Percentiles rank a stretch among this genome's conserved stretches.
phyloP scores from a whole-genome alignment of 2,797 vertebrate genomes.

The Glossophaga mutica region DNA sequence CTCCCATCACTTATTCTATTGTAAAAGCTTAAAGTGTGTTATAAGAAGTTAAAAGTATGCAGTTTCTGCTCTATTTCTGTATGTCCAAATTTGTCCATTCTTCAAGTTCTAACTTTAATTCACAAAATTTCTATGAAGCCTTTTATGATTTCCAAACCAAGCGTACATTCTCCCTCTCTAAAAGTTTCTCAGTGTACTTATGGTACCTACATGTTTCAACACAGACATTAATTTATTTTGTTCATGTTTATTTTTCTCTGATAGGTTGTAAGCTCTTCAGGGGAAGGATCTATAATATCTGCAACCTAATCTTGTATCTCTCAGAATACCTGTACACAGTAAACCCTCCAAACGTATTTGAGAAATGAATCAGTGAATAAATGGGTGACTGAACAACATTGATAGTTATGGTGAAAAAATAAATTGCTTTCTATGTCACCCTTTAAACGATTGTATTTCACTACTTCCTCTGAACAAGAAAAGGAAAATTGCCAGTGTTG shows the following conservation, averaged over 20 bases:
- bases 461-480: slow-evolving; percentile 49
- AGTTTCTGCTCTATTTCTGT: not conserved
- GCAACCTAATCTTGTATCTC: not conserved
- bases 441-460: slow-evolving; percentile 56
- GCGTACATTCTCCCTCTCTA: not conserved
- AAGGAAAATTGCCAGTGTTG: slow-evolving; percentile 39
- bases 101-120: not conserved
- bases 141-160: not conserved
- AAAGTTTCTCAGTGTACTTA: not conserved
- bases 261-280: not conserved
- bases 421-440: not conserved
- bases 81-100: not conserved
- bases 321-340: not conserved
- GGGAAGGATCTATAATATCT: not conserved
- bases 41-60: not conserved
- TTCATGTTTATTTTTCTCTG: not conserved
- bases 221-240: not conserved
- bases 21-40: not conserved
- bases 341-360: not conserved
- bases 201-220: not conserved
- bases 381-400: not conserved
- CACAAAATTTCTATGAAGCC: not conserved
- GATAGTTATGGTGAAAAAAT: not conserved
- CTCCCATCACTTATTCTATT: not conserved
- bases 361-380: not conserved